phyloP scores from a whole-genome alignment of 2,113 vertebrate species.

The Puntigrus tetrazona region DNA sequence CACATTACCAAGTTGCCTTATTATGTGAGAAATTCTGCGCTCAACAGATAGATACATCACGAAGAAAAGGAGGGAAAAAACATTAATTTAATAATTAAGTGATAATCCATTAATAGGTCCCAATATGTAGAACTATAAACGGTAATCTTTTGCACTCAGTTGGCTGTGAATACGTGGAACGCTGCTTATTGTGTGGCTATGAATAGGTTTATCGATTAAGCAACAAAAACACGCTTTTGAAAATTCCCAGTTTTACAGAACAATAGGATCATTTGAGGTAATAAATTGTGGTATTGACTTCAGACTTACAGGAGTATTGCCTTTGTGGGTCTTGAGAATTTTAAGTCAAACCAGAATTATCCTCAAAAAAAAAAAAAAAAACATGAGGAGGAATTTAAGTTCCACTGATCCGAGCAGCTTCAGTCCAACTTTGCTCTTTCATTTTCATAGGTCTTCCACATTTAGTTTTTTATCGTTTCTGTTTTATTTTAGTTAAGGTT shows the following conservation, averaged over 20 bases:
- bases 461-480: no score
- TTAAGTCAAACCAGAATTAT: neutral
- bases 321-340: slow-evolving; percentile 1
- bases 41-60: neutral
- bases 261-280: neutral
- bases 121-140: neutral
- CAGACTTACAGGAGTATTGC: neutral
- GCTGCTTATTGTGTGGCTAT: neutral
- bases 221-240: neutral
- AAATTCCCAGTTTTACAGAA: neutral
- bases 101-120: neutral
- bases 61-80: no score
- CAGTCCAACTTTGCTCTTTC: no score
- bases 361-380: neutral
- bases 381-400: no score
- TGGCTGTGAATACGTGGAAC: no score
- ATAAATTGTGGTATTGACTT: neutral
- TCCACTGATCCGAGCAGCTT: no score
- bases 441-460: no score
- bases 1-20: neutral
- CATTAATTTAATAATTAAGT: neutral
- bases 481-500: no score
- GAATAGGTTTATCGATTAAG: slow-evolving; percentile 14
- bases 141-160: neutral
- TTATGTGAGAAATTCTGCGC: neutral